A percentile compares a stretch with the other conserved stretches of the same genome.
phyloP scores from a whole-genome alignment of 1,140 invertebrate species.

The Hydropsyche tenuis region DNA sequence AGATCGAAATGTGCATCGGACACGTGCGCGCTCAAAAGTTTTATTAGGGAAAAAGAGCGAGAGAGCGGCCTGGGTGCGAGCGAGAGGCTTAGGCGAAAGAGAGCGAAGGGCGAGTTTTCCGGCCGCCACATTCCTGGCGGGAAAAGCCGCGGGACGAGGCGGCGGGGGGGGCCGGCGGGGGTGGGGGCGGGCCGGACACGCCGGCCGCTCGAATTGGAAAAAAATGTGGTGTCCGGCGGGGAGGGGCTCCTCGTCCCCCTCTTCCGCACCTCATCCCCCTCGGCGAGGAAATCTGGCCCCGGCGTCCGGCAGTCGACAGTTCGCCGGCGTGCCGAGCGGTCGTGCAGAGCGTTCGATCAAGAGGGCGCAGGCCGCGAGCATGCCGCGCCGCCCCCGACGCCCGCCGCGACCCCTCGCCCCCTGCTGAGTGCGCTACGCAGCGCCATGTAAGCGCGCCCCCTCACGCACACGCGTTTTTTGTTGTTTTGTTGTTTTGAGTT shows the following conservation, averaged over 20 bases:
- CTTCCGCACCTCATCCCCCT: neutral
- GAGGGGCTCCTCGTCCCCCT: constrained; percentile 20
- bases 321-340: constrained; percentile 45
- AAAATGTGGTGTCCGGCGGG: constrained; percentile 42
- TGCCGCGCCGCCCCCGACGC: neutral
- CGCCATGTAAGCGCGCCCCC: neutral
- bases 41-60: neutral
- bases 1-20: neutral
- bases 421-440: neutral
- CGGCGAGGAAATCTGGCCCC: constrained; percentile 34
- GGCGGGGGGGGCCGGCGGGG: neutral
- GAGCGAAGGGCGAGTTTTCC: too few relatives aligned
- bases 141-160: neutral
- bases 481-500: too few relatives aligned
- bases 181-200: constrained; percentile 40
- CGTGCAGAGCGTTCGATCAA: constrained; percentile 40
- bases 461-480: neutral
- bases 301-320: constrained; percentile 43
- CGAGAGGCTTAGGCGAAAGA: too few relatives aligned
- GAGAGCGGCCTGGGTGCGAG: neutral
- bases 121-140: neutral
- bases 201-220: constrained; percentile 47
- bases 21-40: neutral
- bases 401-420: neutral
- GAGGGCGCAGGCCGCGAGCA: neutral